Percentiles rank a stretch among this genome's conserved stretches.
Conservation (phyloP, 2,113 vertebrate species). For the Fulmarus glacialis region DNA sequence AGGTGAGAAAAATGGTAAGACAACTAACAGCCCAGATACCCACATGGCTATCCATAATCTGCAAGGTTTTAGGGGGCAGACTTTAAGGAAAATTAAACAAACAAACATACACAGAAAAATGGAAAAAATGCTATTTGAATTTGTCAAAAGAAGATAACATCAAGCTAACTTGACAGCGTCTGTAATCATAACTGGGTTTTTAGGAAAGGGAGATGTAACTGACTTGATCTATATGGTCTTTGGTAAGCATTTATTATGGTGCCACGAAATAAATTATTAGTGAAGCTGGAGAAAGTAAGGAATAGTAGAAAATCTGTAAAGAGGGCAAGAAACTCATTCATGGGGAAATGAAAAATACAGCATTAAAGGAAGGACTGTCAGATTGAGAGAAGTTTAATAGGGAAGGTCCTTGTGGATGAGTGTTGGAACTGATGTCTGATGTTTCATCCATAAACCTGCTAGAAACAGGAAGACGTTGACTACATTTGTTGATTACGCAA, state of each 20-base stretch:
- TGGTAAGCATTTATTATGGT: background rate
- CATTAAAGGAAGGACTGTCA: background rate
- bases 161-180: background rate
- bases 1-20: background rate
- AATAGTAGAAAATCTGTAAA: background rate
- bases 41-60: background rate
- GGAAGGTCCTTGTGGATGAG: background rate
- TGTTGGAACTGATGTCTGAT: background rate
- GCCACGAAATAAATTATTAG: background rate
- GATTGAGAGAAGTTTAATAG: background rate
- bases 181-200: background rate
- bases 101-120: background rate
- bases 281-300: background rate
- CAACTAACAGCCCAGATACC: background rate
- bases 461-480: background rate
- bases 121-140: background rate
- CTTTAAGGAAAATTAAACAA: background rate
- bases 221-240: background rate
- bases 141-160: background rate
- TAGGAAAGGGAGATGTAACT: background rate
- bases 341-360: background rate
- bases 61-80: background rate
- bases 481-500: background rate
- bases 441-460: background rate
- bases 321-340: background rate